Evolutionary conservation across 2,113 vertebrate species (phyloP), one percentile per base, ranked within the genome.

Genomic region (Lonchura striata): DNA sequence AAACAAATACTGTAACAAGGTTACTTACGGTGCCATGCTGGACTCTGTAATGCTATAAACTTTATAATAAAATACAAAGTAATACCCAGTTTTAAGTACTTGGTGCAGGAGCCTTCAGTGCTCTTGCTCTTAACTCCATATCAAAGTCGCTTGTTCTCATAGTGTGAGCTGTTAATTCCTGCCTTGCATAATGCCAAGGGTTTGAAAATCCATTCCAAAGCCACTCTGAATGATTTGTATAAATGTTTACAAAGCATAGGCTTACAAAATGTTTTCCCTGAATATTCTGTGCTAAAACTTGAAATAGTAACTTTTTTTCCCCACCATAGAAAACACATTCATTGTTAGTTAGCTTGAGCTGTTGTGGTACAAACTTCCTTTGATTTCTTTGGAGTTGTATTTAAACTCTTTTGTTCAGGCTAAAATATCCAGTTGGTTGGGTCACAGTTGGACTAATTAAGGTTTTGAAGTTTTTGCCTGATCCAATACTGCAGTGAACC

Each of bases 41-140:
- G 81, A 84, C 85, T 82, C 86, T 95, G 47, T 93, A 91, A 56
- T 39, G 65, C 69, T 92, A 74, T 66, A 74, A 86, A 93, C 75
- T 95, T 86, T 91, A 56, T 88, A 92, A 94, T 46, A 86, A 96
- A 97, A 92, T 56, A 64, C 35, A 86, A 92, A 65, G 72, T 92
- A 94, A 70, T 59, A 82, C 23, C 83, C 59, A 75, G 54, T 92
- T 96, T 91, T 80, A 95, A 86, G 41, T 87, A 30, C 16, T 93
- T 22, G 59, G 59, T 89, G 71, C 77, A 76, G 59, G 95, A 92
- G 70, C 66, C 63, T 74, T 89, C 47, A 46, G 50, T 82, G 77
- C 72, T 80, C 64, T 65, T 86, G 60, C 77, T 91, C 56, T 81
- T 86, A 82, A 81, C 54, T 80, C 71, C 35, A 41, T 39, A 57